Base-by-base conservation (phyloP, 2,113 vertebrate genomes). In the Macaca nemestrina region DNA sequence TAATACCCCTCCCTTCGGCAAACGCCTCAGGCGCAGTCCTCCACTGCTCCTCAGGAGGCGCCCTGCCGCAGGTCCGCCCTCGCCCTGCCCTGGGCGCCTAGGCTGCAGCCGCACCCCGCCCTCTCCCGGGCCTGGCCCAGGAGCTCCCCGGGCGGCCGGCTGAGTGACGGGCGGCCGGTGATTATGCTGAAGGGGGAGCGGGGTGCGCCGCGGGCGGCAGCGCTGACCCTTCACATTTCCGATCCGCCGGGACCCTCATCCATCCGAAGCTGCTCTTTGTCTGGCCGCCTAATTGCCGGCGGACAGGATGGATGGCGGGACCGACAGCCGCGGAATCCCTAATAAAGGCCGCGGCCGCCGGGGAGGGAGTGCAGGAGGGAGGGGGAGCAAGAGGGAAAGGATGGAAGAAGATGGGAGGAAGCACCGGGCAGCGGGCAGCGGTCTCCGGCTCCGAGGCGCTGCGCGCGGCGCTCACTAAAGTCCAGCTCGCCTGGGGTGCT, bases 341-440 rank as follows among this genome's bases (percentile, higher is more conserved):
- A 98, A 99, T 98, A 98, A 98, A 98, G 97, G 98, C 98, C 98
- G 98, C 98, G 98, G 98, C 98, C 98, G 98, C 98, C 86, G 97
- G 98, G 98, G 98, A 98, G 98, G 98, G 96, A 98, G 97, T 50
- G 72, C 67, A 35, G 82, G 43, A 86, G 93, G 97, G 96, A 97
- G 98, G 96, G 97, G 97, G 97, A 97, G 96, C 79, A 59, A 85
- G 91, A 67, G 68, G 48, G 85, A 94, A 95, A 79, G 61, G 64
- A 93, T 67, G 90, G 52, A 94, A 93, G 79, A 92, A 92, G 88
- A 84, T 79, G 90, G 92, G 76, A 88, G 95, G 90, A 91, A 97
- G 85, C 85, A 45, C 70, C 25, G 2, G 95, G 93, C 90, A 9
- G 40, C 25, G 2, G 95, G 93, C 90, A 9, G 40, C 64, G 40